phyloP scores from a whole-genome alignment of 2,888 invertebrate genomes.

The Ectemnius continuus region DNA sequence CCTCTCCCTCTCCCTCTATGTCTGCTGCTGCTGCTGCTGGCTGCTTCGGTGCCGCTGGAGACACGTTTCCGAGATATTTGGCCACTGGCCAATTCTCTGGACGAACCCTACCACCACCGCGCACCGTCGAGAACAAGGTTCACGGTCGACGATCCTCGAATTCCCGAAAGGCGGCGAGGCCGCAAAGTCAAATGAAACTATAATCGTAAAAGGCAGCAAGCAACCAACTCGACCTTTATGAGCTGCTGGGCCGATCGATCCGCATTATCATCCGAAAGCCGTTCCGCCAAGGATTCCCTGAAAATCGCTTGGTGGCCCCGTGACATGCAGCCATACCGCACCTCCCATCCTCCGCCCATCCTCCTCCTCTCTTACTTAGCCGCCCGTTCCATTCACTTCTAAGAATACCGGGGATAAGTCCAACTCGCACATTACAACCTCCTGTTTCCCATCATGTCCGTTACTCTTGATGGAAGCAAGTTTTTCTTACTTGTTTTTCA shows the following conservation, averaged over 20 bases:
- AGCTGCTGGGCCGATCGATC: not conserved
- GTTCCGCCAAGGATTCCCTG: not conserved
- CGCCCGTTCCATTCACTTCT: too few relatives aligned
- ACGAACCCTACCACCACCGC: slow-evolving; percentile 25
- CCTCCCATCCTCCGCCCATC: too few relatives aligned
- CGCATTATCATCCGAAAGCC: slow-evolving; percentile 1
- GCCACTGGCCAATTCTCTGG: slow-evolving; percentile 42
- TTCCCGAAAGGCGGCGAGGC: slow-evolving; percentile 34
- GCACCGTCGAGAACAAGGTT: slow-evolving; percentile 58
- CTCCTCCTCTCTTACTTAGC: too few relatives aligned
- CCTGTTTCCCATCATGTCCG: too few relatives aligned
- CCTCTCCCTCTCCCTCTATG: too few relatives aligned
- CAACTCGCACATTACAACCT: too few relatives aligned
- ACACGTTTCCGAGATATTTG: slow-evolving; percentile 54
- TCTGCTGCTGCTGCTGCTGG: too few relatives aligned
- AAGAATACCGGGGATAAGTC: too few relatives aligned
- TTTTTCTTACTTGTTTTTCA: too few relatives aligned
- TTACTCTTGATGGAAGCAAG: too few relatives aligned
- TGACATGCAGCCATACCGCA: not conserved
- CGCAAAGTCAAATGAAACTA: slow-evolving; percentile 33
- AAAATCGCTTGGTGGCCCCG: not conserved
- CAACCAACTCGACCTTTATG: slow-evolving; percentile 4
- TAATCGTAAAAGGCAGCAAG: slow-evolving; percentile 28
- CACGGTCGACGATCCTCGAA: slow-evolving; percentile 55
- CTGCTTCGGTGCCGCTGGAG: slow-evolving; percentile 29